Evolutionary conservation across 2,888 invertebrate species (phyloP).

Genomic region (Leptinotarsa haldemani): DNA sequence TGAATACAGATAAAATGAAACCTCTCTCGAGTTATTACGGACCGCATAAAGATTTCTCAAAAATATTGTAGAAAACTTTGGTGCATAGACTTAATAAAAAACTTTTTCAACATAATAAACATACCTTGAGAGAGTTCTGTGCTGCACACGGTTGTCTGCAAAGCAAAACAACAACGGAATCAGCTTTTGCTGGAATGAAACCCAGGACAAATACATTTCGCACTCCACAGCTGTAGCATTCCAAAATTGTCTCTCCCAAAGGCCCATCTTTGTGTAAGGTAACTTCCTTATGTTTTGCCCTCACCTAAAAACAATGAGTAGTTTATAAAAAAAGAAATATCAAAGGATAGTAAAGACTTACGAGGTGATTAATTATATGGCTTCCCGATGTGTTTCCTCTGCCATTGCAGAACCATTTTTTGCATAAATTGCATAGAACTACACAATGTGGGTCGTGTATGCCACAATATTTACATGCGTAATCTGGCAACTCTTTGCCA

Average conservation of each 20-base stretch:
- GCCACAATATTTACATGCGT: slow-evolving; percentile 99
- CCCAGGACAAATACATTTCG: slow-evolving; percentile 98
- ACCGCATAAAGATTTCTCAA: no score
- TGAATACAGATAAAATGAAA: no score
- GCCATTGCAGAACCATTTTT: slow-evolving; percentile 99
- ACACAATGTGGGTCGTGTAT: slow-evolving; percentile 98
- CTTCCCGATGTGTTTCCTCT: slow-evolving; percentile 98
- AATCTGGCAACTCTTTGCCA: slow-evolving; percentile 89
- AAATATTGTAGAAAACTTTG: no score
- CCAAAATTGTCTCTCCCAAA: slow-evolving; percentile 95
- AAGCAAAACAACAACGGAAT: slow-evolving; percentile 95
- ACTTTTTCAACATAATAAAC: not conserved
- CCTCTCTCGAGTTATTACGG: no score
- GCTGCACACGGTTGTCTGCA: slow-evolving; percentile 99
- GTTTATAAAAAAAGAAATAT: not conserved
- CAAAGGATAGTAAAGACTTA: slow-evolving; percentile 61
- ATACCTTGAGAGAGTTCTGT: slow-evolving; percentile 88
- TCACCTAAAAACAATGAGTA: slow-evolving; percentile 58
- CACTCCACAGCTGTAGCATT: slow-evolving; percentile 99
- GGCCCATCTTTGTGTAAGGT: slow-evolving; percentile 97
- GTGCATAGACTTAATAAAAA: no score
- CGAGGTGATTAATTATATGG: slow-evolving; percentile 98
- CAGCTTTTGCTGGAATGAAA: slow-evolving; percentile 99
- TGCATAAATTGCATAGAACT: slow-evolving; percentile 97
- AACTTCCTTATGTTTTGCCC: slow-evolving; percentile 99